A percentile compares a stretch with the other conserved stretches of the same genome.
phyloP scores from a whole-genome alignment of 1,140 invertebrate genomes.

The Cyclina sinensis region DNA sequence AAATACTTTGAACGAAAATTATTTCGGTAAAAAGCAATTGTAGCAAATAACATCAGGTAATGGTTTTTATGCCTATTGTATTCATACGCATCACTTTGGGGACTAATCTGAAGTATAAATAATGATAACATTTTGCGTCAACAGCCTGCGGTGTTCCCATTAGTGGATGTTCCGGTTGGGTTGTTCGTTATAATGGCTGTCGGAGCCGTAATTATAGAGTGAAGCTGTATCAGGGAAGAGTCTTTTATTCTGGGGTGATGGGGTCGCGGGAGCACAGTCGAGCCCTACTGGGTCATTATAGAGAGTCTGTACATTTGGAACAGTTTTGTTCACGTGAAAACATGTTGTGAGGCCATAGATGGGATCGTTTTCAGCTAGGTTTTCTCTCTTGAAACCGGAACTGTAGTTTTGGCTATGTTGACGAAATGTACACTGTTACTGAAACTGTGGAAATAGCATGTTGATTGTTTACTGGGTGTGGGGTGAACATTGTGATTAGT shows the following conservation, averaged over 20 bases:
- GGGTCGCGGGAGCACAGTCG: constrained; percentile 32
- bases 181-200: constrained; percentile 45
- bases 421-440: neutral
- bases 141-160: constrained; percentile 50
- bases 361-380: constrained; percentile 39
- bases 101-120: constrained; percentile 52
- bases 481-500: constrained; percentile 40
- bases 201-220: constrained; percentile 56
- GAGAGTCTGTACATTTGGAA: constrained; percentile 37
- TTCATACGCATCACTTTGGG: constrained; percentile 45
- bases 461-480: constrained; percentile 47
- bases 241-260: constrained; percentile 48
- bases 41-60: constrained; percentile 40
- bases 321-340: constrained; percentile 57
- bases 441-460: constrained; percentile 49
- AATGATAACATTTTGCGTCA: constrained; percentile 59
- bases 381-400: constrained; percentile 34
- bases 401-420: neutral
- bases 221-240: constrained; percentile 38
- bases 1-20: constrained; percentile 32
- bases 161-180: constrained; percentile 44
- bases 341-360: constrained; percentile 53
- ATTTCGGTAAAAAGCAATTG: constrained; percentile 43
- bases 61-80: constrained; percentile 53
- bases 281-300: constrained; percentile 32